Evolutionary conservation across 2,113 vertebrate genomes (phyloP), one percentile per base, ranked within the genome.

Genomic region (Lethenteron reissneri): DNA sequence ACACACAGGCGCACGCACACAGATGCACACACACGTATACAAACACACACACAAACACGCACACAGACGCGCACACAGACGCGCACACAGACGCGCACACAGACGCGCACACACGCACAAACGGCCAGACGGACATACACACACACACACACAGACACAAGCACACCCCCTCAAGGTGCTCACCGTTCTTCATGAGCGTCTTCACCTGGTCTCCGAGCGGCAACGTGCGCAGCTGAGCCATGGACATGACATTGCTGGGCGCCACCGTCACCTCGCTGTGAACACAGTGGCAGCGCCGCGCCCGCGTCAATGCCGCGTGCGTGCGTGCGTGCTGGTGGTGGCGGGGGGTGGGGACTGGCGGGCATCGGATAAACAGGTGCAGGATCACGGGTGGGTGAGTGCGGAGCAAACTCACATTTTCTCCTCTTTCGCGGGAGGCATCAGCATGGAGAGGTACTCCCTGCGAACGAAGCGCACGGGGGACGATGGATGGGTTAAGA

Each of bases 101-200:
- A 25, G 25, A 25, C 25, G 25, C 25, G 25, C 41, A 41, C 4
- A 41, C 41, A 41, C 41, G 41, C 41, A 41, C 41, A 41, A 41
- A 41, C 41, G 41, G 41, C 41, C 41, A 41, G 41, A 41, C 41
- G 6, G 41, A 41, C 41, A 41, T 41, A 41, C 41, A 41, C 41
- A 41, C 41, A 7, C 41, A 41, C 41, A 41, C 41, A 41, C 41
- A 2, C 41, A 41, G 5, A 1, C 41, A 1, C 41, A 41, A 6
- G 41, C 41, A 41, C 41, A 41, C 41, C 41, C 5, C 2, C 64
- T 11, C 1, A 70, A 56, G 17, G 56, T 71, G 78, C 83, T 21
- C 77, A 97, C 92, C 94, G 0, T 99, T 99, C 80, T 90, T 97
- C 90, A 99, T 90, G 75, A 99, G 79, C 70, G 91, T 92, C 83